Evolutionary conservation across 2,113 vertebrate species (phyloP), one percentile per base, ranked within the genome.

Genomic region (Aythya baeri): DNA sequence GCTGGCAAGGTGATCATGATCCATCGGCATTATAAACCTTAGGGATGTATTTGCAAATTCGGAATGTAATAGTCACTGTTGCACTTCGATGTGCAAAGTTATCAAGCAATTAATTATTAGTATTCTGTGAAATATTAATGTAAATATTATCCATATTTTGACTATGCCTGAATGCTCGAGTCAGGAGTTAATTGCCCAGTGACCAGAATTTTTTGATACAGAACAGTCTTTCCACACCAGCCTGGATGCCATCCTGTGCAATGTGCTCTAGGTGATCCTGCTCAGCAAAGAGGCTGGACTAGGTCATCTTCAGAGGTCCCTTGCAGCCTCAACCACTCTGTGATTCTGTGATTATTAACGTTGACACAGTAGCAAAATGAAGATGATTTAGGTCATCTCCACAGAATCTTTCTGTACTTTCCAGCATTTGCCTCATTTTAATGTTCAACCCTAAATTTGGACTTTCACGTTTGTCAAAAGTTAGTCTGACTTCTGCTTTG

Each of bases 1-100:
- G 17, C 0, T 25, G 27, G 20, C 11, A 59, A 78, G 52, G 59
- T 32, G 58, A 29, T 26, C 59, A 14, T 46, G 13, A 4, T 29
- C 4, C 34, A 57, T 34, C 61, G 10, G 25, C 11, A 26, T 34
- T 72, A 29, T 29, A 66, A 75, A 81, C 2, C 31, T 17, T 44
- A 43, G 0, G 1, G 7, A 52, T 7, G 8, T 9, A 43, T 38
- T 50, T 2, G 1, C 7, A 82, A 11, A 86, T 55, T 82, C 9
- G 20, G 21, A 32, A 3, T 23, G 7, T 76, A 81, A 32, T 4
- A 4, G 50, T 11, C 38, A 80, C 17, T 92, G 10, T 13, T 58
- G n/a, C 34, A 31, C 61, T 80, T 25, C 38, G 32, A 68, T 52
- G 15, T 66, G 7, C 13, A 32, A 79, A 82, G 3, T 46, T 68